Evolutionary conservation across 2,888 invertebrate genomes (phyloP).

Genomic region (Polietes domitor): DNA sequence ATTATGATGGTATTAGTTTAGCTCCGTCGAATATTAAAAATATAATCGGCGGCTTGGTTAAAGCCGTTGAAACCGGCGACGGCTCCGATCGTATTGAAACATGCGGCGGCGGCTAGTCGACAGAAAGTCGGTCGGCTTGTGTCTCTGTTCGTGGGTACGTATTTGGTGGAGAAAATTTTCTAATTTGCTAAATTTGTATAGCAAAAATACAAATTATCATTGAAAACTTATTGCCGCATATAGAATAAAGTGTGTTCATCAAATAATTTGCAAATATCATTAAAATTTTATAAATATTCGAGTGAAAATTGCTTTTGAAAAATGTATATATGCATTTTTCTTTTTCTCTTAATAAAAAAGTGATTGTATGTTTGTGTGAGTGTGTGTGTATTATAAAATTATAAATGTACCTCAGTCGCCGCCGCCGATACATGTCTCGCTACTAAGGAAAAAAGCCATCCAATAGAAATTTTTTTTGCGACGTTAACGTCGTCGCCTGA

Average conservation of each 20-base stretch:
- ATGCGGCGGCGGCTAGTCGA: too few relatives aligned
- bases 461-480: conserved; percentile 64
- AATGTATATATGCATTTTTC: conserved; percentile 59
- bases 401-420: conserved; percentile 55
- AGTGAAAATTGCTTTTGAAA: conserved; percentile 43
- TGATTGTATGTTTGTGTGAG: conserved; percentile 52
- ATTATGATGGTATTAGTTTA: too few relatives aligned
- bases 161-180: conserved; percentile 55
- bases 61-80: too few relatives aligned
- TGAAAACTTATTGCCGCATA: conserved; percentile 24
- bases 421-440: conserved; percentile 34
- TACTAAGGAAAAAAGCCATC: conserved; percentile 40
- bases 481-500: conserved; percentile 59
- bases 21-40: too few relatives aligned
- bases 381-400: conserved; percentile 56
- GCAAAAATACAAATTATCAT: conserved; percentile 41
- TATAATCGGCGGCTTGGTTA: too few relatives aligned
- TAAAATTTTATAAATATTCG: not conserved
- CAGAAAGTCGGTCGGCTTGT: conserved; percentile 42
- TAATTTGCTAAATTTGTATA: conserved; percentile 58
- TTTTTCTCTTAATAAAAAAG: conserved; percentile 35
- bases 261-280: not conserved
- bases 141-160: conserved; percentile 67
- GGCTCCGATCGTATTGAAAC: too few relatives aligned
- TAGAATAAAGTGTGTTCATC: not conserved